phyloP scores from a whole-genome alignment of 1,140 invertebrate genomes.

The Drosophila prosaltans region DNA sequence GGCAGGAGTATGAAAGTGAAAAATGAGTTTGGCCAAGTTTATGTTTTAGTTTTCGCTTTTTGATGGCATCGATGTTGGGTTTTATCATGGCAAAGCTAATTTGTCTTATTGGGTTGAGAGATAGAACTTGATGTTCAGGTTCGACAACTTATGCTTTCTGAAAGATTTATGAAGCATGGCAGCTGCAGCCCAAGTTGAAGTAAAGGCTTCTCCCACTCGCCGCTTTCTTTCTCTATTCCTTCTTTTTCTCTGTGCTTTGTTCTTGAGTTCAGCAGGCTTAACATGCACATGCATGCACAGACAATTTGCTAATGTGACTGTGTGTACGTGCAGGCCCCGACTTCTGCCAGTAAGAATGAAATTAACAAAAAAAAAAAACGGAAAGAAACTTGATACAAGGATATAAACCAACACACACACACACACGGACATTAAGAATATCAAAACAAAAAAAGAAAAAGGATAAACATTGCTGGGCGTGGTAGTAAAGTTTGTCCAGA shows the following conservation, averaged over 20 bases:
- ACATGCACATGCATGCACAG: conserved; percentile 38
- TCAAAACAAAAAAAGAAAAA: conserved; percentile 34
- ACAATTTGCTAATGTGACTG: conserved; percentile 72
- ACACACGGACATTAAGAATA: conserved; percentile 3
- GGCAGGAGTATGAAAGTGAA: conserved; percentile 64
- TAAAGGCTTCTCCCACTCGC: background rate
- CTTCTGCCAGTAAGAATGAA: conserved; percentile 53
- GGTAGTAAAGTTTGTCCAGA: conserved; percentile 56
- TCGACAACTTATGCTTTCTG: conserved; percentile 9
- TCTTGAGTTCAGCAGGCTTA: conserved; percentile 41
- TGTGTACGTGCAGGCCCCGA: conserved; percentile 64
- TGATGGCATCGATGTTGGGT: conserved; percentile 64
- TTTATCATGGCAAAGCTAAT: conserved; percentile 58
- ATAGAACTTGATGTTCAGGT: conserved; percentile 4
- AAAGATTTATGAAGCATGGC: conserved; percentile 58
- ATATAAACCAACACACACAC: background rate
- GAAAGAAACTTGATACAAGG: background rate
- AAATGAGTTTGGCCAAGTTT: conserved; percentile 75
- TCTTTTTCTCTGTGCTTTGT: conserved; percentile 7
- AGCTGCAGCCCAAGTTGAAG: conserved; percentile 26
- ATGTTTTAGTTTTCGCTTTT: conserved; percentile 55
- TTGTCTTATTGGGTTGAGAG: conserved; percentile 64
- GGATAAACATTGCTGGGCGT: conserved; percentile 51
- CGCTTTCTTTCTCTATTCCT: conserved; percentile 1
- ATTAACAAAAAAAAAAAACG: conserved; percentile 48